These are phyloP conservation scores for Ammospiza maritima DNA, from an alignment of 2,797 vertebrate genomes.

Conservation along the genomic window DNA sequence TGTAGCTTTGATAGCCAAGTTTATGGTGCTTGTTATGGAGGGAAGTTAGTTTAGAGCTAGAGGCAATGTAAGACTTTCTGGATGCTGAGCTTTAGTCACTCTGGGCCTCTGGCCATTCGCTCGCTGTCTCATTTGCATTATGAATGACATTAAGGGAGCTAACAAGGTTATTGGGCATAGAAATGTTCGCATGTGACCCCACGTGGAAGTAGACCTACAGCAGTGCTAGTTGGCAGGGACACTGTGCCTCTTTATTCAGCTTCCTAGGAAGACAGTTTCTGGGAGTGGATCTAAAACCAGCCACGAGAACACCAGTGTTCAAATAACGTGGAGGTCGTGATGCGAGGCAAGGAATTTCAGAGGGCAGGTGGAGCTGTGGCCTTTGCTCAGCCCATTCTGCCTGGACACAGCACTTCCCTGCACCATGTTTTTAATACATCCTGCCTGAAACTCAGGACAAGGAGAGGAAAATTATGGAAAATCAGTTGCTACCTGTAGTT, in stretches of 20 bases:
- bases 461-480: not conserved
- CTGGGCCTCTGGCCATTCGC: constrained; percentile 85
- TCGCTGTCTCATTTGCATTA: constrained; percentile 90
- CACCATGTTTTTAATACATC: not conserved
- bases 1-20: constrained; percentile 81
- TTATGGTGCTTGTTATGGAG: constrained; percentile 72
- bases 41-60: constrained; percentile 61
- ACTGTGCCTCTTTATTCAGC: constrained; percentile 87
- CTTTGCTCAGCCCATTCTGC: not conserved
- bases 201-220: constrained; percentile 94
- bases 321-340: not conserved
- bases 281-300: constrained; percentile 72
- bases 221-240: constrained; percentile 86
- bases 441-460: not conserved
- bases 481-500: fast-evolving
- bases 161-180: constrained; percentile 92
- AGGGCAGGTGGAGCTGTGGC: not conserved
- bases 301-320: not conserved
- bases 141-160: constrained; percentile 91
- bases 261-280: constrained; percentile 72
- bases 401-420: not conserved
- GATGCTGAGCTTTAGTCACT: constrained; percentile 75
- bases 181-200: constrained; percentile 88
- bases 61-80: constrained; percentile 67
- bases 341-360: not conserved